phyloP scores from a whole-genome alignment of 2,113 vertebrate species.

The Pedetes capensis region DNA sequence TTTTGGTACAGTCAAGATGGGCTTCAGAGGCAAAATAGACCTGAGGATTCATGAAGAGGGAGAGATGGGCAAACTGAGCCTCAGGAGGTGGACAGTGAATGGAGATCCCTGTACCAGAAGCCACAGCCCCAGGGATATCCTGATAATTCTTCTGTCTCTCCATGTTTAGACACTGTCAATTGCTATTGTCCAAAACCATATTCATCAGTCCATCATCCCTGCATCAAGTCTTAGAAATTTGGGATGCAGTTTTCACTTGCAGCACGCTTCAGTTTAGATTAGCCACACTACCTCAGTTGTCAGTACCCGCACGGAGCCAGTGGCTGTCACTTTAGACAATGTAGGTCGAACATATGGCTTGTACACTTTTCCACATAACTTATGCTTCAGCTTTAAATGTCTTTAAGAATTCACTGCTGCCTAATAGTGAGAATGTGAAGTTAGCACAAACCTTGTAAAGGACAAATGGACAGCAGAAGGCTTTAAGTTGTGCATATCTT shows the following conservation, averaged over 20 bases:
- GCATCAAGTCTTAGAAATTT: neutral
- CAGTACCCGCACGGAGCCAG: neutral
- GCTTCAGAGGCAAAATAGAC: neutral
- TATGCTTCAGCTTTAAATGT: neutral
- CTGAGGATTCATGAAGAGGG: neutral
- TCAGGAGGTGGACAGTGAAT: neutral
- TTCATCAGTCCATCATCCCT: neutral
- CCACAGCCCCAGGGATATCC: accelerated
- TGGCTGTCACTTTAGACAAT: neutral
- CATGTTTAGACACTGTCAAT: neutral
- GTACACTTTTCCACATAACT: neutral
- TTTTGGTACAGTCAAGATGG: neutral
- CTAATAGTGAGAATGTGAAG: neutral
- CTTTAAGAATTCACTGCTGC: neutral
- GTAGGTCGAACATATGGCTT: neutral
- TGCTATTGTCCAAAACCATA: neutral
- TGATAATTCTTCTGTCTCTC: neutral
- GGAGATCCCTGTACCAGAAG: neutral
- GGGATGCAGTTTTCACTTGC: neutral
- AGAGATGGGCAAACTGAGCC: neutral
- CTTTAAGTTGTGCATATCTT: neutral
- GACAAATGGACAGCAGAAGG: neutral
- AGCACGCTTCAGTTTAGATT: neutral
- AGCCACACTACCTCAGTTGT: neutral
- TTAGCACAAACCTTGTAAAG: neutral